Percentiles rank a stretch among this genome's conserved stretches.
Evolutionary conservation across 2,113 vertebrate genomes (phyloP).

Genomic region (Crypturellus undulatus): DNA sequence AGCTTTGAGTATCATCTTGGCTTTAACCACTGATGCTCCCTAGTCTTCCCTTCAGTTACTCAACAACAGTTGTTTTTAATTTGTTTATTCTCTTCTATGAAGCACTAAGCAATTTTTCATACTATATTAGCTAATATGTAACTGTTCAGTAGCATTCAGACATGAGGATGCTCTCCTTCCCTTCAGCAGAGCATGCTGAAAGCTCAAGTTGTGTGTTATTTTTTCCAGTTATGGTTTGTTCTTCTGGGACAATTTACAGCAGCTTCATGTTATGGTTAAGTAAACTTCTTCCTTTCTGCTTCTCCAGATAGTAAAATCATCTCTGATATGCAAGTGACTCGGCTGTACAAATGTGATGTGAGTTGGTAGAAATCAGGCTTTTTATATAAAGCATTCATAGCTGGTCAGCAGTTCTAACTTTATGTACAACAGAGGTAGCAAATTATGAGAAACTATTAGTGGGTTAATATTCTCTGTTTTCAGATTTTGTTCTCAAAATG

Average conservation of each 20-base stretch:
- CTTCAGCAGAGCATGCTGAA: neutral
- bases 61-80: neutral
- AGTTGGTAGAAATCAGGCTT: neutral
- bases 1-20: neutral
- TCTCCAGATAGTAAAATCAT: neutral
- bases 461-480: neutral
- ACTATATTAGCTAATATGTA: neutral
- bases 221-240: neutral
- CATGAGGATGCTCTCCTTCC: neutral
- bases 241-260: neutral
- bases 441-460: neutral
- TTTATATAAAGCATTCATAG: neutral
- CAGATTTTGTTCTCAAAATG: neutral
- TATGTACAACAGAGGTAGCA: neutral
- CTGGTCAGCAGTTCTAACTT: neutral
- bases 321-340: neutral
- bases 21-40: neutral
- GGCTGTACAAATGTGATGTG: neutral
- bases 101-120: neutral
- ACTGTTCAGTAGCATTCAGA: neutral
- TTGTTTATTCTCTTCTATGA: neutral
- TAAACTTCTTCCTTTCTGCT: neutral
- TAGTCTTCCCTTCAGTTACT: neutral
- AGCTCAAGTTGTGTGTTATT: neutral
- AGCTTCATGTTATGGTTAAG: neutral